phyloP scores from a whole-genome alignment of 1,140 invertebrate genomes.

The Tyrophagus putrescentiae region DNA sequence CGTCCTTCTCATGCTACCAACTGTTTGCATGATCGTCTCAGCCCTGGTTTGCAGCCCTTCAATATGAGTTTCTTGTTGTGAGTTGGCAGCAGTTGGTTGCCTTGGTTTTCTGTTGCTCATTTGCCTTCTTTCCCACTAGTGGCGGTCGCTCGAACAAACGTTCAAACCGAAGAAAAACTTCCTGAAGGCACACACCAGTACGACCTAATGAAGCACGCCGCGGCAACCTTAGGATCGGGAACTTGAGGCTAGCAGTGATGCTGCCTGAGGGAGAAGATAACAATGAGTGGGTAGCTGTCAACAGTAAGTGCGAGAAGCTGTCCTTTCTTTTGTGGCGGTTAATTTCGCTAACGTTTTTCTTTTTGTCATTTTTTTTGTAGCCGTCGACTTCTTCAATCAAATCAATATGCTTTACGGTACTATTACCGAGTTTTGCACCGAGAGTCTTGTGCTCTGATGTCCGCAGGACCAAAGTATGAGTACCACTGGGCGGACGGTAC shows the following conservation, averaged over 20 bases:
- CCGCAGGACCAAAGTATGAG: conserved; percentile 88
- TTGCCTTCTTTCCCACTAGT: conserved; percentile 26
- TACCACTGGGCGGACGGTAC: conserved; percentile 99
- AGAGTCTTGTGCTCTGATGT: conserved; percentile 93
- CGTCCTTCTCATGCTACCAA: too few species aligned
- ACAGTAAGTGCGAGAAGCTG: conserved; percentile 23
- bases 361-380: conserved; percentile 9
- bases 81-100: conserved; percentile 21
- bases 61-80: conserved; percentile 31
- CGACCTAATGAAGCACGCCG: conserved; percentile 98
- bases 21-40: too few species aligned
- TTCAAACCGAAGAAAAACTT: conserved; percentile 98
- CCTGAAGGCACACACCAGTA: conserved; percentile 97
- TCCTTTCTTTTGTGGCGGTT: neutral
- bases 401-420: conserved; percentile 99
- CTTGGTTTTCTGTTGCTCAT: conserved; percentile 5
- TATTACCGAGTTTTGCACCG: conserved; percentile 97
- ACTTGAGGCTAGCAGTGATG: conserved; percentile 84
- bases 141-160: conserved; percentile 78
- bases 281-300: conserved; percentile 81
- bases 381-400: conserved; percentile 98
- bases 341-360: neutral
- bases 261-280: conserved; percentile 96
- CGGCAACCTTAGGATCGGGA: conserved; percentile 94
- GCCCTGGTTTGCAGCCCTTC: neutral